A percentile compares a stretch with the other conserved stretches of the same genome.
These are phyloP conservation scores for Lepidostoma basale DNA, from an alignment of 1,140 invertebrate species.

Conservation along the genomic window DNA sequence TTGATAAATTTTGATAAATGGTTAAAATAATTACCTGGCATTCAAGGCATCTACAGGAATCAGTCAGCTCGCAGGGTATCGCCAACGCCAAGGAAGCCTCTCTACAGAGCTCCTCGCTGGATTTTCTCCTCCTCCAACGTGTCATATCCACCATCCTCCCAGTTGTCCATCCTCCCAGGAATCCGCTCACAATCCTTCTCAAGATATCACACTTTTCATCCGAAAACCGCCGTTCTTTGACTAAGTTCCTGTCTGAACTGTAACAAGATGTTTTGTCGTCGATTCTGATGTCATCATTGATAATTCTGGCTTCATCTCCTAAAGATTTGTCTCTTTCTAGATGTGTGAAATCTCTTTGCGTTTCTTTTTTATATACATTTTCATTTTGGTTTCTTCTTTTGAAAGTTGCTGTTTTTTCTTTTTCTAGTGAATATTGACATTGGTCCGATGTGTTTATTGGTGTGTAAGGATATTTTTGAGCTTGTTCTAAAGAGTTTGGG, in stretches of 20 bases:
- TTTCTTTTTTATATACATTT: not conserved
- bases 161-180: slow-evolving; percentile 31
- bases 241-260: not conserved
- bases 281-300: not conserved
- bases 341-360: not conserved
- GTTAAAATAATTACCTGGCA: slow-evolving; percentile 63
- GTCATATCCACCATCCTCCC: slow-evolving; percentile 8
- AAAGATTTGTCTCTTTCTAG: slow-evolving; percentile 14
- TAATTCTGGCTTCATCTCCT: slow-evolving; percentile 15
- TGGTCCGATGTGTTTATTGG: too few species aligned
- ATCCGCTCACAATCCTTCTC: slow-evolving; percentile 33
- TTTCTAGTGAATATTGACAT: too few species aligned
- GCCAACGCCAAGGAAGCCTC: slow-evolving; percentile 61
- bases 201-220: slow-evolving; percentile 43
- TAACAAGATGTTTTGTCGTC: not conserved
- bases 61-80: slow-evolving; percentile 60
- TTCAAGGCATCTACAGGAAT: slow-evolving; percentile 62
- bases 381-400: too few species aligned
- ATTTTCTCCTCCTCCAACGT: slow-evolving; percentile 48
- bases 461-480: too few species aligned
- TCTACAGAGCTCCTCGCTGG: slow-evolving; percentile 59
- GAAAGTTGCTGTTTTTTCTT: too few species aligned
- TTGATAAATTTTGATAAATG: too few species aligned
- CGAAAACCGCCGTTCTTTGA: slow-evolving; percentile 20
- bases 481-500: too few species aligned